Conservation (phyloP, 1,140 invertebrate genomes). For the Drosophila suzukii region DNA sequence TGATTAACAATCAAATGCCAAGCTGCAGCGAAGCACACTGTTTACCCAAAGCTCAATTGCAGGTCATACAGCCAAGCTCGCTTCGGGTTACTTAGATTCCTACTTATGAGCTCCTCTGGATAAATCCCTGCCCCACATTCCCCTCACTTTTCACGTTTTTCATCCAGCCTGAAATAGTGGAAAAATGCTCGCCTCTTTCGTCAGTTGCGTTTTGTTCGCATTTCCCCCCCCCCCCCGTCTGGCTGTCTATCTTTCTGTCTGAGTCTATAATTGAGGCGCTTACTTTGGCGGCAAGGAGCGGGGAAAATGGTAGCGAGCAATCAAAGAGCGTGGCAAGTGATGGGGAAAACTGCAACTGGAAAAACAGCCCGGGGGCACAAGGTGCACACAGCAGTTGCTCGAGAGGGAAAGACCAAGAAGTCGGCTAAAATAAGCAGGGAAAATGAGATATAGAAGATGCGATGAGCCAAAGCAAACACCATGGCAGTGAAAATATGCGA, state of each 20-base stretch:
- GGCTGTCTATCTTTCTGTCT: constrained; percentile 35
- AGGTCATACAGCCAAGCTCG: constrained; percentile 18
- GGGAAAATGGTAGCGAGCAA: constrained; percentile 37
- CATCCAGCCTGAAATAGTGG: constrained; percentile 40
- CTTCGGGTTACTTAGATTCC: constrained; percentile 1
- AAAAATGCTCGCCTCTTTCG: constrained; percentile 49
- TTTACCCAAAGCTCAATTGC: constrained; percentile 48
- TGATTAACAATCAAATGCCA: constrained; percentile 45
- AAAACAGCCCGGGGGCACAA: constrained; percentile 68
- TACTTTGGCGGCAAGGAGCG: constrained; percentile 40
- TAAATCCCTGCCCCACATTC: not conserved
- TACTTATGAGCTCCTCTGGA: constrained; percentile 1
- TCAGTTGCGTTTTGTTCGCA: constrained; percentile 34
- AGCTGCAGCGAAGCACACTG: constrained; percentile 24
- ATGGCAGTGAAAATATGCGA: constrained; percentile 55
- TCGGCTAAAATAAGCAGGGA: constrained; percentile 43
- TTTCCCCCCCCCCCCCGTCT: constrained; percentile 4
- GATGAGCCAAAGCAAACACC: constrained; percentile 57
- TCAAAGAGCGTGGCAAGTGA: constrained; percentile 54
- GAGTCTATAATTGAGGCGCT: constrained; percentile 73
- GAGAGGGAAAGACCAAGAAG: constrained; percentile 3
- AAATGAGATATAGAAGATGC: constrained; percentile 60
- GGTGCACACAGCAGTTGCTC: constrained; percentile 25
- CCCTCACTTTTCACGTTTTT: constrained; percentile 29
- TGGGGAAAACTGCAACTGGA: constrained; percentile 70